Percentiles rank a stretch among this genome's conserved stretches.
phyloP scores from a whole-genome alignment of 2,888 invertebrate species.

The Syrista parreyssii region DNA sequence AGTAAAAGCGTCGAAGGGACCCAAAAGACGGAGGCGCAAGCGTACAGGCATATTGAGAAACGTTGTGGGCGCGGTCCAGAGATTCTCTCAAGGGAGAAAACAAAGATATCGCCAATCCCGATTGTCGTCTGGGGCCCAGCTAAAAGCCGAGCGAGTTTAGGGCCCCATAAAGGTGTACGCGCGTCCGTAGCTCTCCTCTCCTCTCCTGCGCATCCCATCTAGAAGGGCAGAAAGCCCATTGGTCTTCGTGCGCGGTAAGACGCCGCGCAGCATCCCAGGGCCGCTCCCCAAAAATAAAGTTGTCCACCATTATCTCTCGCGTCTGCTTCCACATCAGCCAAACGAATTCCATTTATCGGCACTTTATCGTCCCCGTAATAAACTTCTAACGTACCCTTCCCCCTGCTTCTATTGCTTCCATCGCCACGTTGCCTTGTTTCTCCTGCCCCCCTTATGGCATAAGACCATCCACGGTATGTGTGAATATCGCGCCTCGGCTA shows the following conservation, averaged over 20 bases:
- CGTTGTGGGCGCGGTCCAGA: too few relatives aligned
- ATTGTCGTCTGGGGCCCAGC: conserved; percentile 4
- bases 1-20: too few relatives aligned
- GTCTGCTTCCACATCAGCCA: conserved; percentile 16
- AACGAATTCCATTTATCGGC: conserved; percentile 39
- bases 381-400: conserved; percentile 35
- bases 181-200: not conserved
- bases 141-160: conserved; percentile 10
- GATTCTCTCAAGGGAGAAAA: too few relatives aligned
- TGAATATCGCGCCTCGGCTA: conserved; percentile 47
- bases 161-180: conserved; percentile 8
- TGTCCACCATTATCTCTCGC: conserved; percentile 17
- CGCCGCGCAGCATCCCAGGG: conserved; percentile 4
- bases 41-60: too few relatives aligned
- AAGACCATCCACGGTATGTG: conserved; percentile 49
- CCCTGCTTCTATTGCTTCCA: not conserved
- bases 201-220: too few relatives aligned
- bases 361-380: conserved; percentile 48
- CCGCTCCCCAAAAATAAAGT: conserved; percentile 11
- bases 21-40: too few relatives aligned
- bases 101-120: too few relatives aligned
- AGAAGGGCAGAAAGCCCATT: conserved; percentile 3
- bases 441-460: too few relatives aligned
- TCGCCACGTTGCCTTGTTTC: conserved; percentile 34
- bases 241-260: conserved; percentile 5